phyloP scores from a whole-genome alignment of 1,140 invertebrate species.

The Drosophila orena region DNA sequence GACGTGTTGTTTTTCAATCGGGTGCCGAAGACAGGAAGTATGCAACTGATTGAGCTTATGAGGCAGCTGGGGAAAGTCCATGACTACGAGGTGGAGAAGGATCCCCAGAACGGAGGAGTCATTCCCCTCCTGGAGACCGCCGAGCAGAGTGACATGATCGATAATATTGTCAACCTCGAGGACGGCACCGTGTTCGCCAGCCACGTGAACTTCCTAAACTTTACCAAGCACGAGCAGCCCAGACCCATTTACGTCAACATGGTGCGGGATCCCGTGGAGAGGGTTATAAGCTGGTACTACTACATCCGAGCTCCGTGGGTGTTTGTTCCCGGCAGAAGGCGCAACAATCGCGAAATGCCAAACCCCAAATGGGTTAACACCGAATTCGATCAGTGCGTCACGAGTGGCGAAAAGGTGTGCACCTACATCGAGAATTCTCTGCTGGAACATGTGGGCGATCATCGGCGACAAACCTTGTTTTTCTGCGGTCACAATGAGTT shows the following conservation, averaged over 20 bases:
- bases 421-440: constrained; percentile 92
- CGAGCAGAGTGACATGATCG: constrained; percentile 62
- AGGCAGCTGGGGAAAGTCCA: constrained; percentile 90
- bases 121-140: constrained; percentile 45
- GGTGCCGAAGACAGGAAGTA: constrained; percentile 93
- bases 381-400: constrained; percentile 92
- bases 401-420: constrained; percentile 91
- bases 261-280: constrained; percentile 94
- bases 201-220: constrained; percentile 86
- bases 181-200: constrained; percentile 71
- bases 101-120: constrained; percentile 73
- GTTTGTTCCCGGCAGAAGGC: constrained; percentile 72
- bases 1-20: constrained; percentile 94
- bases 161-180: constrained; percentile 70
- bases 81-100: constrained; percentile 85
- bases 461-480: constrained; percentile 90
- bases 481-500: constrained; percentile 93
- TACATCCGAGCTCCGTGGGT: constrained; percentile 91
- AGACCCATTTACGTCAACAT: constrained; percentile 95
- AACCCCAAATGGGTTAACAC: constrained; percentile 93
- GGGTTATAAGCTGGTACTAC: constrained; percentile 96
- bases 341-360: constrained; percentile 91
- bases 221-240: constrained; percentile 89
- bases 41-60: constrained; percentile 94
- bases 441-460: constrained; percentile 93